These are phyloP conservation scores for Cavia porcellus DNA, from an alignment of 2,113 vertebrate species.

Conservation along the genomic window DNA sequence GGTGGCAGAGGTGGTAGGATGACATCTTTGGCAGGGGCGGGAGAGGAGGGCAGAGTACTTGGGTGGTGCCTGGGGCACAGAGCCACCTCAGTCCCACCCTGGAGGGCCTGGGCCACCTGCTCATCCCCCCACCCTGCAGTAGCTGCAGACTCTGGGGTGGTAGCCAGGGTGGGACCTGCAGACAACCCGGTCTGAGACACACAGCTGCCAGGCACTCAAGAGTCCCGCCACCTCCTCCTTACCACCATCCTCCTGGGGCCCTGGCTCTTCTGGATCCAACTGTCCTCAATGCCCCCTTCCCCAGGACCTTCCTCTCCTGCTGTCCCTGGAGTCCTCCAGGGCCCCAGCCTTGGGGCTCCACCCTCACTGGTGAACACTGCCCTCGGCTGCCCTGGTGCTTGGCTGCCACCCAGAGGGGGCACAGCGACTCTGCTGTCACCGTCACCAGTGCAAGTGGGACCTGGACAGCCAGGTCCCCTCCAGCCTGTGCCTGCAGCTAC, in stretches of 20 bases:
- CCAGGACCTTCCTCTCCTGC: neutral
- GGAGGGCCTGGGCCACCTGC: neutral
- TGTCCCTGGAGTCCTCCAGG: neutral
- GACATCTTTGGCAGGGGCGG: conserved; percentile 10
- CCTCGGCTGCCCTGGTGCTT: neutral
- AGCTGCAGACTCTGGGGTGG: neutral
- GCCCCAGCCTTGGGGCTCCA: neutral
- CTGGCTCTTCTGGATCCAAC: neutral
- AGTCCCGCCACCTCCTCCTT: neutral
- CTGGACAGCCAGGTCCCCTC: neutral
- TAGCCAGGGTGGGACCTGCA: neutral
- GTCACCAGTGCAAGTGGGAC: rapidly evolving
- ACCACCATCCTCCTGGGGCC: neutral
- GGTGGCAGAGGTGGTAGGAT: neutral
- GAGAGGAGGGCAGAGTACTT: neutral
- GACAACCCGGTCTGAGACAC: neutral
- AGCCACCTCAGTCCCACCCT: neutral
- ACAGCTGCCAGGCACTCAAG: neutral
- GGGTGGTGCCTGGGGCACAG: neutral
- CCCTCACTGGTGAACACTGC: neutral
- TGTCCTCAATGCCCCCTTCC: neutral
- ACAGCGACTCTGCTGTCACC: neutral
- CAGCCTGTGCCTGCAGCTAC: conserved; percentile 56
- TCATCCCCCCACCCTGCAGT: neutral
- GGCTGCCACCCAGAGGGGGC: neutral